A percentile compares a stretch with the other conserved stretches of the same genome.
Conservation (phyloP, 2,888 invertebrate genomes). For the Rotaria macrura region DNA sequence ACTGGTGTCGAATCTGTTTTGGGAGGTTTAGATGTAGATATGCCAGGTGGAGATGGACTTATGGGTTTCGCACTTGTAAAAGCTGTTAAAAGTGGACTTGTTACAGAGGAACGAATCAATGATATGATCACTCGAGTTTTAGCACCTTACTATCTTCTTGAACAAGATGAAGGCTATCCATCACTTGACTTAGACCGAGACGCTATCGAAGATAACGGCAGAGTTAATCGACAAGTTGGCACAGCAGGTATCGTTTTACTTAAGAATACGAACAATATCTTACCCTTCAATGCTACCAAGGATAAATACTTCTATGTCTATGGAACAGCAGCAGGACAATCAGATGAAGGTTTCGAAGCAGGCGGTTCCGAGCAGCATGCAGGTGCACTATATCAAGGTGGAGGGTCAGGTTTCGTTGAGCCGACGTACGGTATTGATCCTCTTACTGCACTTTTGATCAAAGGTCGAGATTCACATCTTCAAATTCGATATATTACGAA, state of each 20-base stretch:
- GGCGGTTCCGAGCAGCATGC: not conserved
- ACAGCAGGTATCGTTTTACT: not conserved
- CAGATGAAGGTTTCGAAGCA: not conserved
- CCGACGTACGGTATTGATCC: not conserved
- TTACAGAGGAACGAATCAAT: not conserved
- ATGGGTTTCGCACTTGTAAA: not conserved
- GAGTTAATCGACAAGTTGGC: not conserved
- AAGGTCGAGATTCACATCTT: not conserved
- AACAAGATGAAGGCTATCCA: slow-evolving; percentile 5
- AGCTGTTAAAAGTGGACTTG: not conserved
- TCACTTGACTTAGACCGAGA: not conserved
- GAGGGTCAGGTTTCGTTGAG: not conserved
- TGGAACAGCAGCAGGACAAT: not conserved
- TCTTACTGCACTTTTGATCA: not conserved
- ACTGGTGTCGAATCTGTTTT: not conserved
- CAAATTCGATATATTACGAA: not conserved
- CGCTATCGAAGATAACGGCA: not conserved
- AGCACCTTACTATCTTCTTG: slow-evolving; percentile 6
- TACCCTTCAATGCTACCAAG: not conserved
- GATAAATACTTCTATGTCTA: not conserved
- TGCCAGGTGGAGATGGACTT: not conserved
- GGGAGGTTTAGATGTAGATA: not conserved
- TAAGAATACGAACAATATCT: not conserved
- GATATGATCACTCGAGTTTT: not conserved
- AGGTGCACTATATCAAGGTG: slow-evolving; percentile 10